A percentile compares a stretch with the other conserved stretches of the same genome.
Conservation (phyloP, 2,888 invertebrate genomes). For the Amaurobius ferox region DNA sequence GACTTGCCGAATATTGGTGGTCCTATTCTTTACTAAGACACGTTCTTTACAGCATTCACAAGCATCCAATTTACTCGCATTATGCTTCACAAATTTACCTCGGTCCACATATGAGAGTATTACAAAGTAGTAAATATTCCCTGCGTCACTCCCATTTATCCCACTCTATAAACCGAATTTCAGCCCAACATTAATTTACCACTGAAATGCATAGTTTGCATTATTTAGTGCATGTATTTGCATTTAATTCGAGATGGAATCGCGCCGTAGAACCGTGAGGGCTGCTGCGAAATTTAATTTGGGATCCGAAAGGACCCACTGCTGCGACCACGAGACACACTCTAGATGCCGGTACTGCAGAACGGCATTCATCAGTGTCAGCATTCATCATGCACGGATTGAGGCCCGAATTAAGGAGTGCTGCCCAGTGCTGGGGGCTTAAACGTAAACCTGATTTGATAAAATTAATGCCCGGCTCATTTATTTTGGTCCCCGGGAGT, state of each 20-base stretch:
- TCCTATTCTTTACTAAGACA: too few relatives aligned
- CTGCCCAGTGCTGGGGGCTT: slow-evolving; percentile 13
- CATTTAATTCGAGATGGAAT: slow-evolving; percentile 6
- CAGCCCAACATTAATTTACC: neutral
- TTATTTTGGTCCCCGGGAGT: slow-evolving; percentile 38
- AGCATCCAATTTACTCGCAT: too few relatives aligned
- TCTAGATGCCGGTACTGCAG: neutral
- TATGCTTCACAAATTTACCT: too few relatives aligned
- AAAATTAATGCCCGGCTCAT: slow-evolving; percentile 62
- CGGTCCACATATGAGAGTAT: too few relatives aligned
- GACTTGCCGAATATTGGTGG: too few relatives aligned
- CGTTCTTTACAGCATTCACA: too few relatives aligned
- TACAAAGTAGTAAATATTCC: neutral
- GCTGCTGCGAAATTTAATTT: slow-evolving; percentile 23
- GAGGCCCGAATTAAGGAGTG: slow-evolving; percentile 51
- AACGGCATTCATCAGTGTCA: neutral
- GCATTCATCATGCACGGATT: slow-evolving; percentile 35
- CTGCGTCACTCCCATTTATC: neutral
- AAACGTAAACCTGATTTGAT: slow-evolving; percentile 64
- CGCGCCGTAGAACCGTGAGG: neutral
- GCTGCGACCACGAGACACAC: neutral
- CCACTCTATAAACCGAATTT: neutral
- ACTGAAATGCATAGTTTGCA: neutral
- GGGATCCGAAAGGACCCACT: neutral
- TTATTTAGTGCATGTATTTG: neutral